phyloP scores from a whole-genome alignment of 1,140 invertebrate genomes.

The Neuroterus valhalla region DNA sequence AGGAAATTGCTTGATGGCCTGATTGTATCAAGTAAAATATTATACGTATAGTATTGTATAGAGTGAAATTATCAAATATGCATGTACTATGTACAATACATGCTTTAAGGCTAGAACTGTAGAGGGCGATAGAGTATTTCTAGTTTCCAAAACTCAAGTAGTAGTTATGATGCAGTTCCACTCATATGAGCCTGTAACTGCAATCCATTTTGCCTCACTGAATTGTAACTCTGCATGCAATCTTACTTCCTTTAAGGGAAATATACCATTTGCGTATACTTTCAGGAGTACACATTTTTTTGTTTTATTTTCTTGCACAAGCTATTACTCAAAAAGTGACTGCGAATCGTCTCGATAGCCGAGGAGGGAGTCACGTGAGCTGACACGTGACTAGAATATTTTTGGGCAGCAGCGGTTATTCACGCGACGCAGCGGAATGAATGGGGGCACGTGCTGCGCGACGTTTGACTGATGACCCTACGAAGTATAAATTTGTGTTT shows the following conservation, averaged over 20 bases:
- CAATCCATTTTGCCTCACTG: too few species aligned
- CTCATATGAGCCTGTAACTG: too few species aligned
- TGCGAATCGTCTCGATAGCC: slow-evolving; percentile 10
- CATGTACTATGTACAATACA: too few species aligned
- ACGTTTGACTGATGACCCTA: slow-evolving; percentile 69
- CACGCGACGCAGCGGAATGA: slow-evolving; percentile 71
- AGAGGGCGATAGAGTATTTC: too few species aligned
- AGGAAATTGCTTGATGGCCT: too few species aligned
- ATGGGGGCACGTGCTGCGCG: slow-evolving; percentile 69
- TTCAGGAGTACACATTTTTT: background rate
- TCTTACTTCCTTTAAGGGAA: background rate
- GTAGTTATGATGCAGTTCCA: too few species aligned
- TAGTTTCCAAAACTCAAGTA: too few species aligned
- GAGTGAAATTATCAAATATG: too few species aligned
- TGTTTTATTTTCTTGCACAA: background rate
- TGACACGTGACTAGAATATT: slow-evolving; percentile 68
- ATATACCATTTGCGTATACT: background rate
- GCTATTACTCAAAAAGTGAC: slow-evolving; percentile 26
- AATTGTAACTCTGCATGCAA: too few species aligned
- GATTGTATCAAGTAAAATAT: too few species aligned
- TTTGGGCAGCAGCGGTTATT: slow-evolving; percentile 64
- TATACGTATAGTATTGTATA: too few species aligned
- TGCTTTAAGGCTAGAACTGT: too few species aligned
- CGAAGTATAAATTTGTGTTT: slow-evolving; percentile 61
- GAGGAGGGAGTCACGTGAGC: slow-evolving; percentile 39